Base-by-base conservation (phyloP, 2,888 invertebrate genomes). In the Cheiracanthium punctorium region DNA sequence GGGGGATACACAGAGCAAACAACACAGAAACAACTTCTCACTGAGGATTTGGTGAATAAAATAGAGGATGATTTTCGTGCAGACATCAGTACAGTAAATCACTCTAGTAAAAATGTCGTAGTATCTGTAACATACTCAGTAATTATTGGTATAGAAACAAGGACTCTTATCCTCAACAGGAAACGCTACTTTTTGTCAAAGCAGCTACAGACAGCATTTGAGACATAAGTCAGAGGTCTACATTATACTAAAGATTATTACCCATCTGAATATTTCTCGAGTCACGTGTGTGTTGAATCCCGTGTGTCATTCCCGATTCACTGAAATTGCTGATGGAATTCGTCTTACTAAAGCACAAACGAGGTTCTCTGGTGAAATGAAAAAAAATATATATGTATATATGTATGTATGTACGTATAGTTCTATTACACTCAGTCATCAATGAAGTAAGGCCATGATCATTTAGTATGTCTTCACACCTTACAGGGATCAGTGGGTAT, bases 271-370 rank as follows among this genome's bases (percentile, higher is more conserved):
- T 17, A 71, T 37, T 71, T 71, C 71, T 71, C 33, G 4, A 17
- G 10, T 2, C 17, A 73, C 8, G n/a, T n/a, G n/a, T n/a, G n/a
- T n/a, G 43, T 28, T 43, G 48, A 73, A 24, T 4, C 43, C n/a
- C n/a, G n/a, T n/a, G n/a, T 1, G 4, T 43, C 48, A 8, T 73
- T 43, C 73, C 73, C 43, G 52, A 73, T 4, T 73, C 73, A 29
- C 29, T 73, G 73, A 73, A 73, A 73, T 0, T 73, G 48, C 29
- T 73, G 5, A n/a, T 73, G 24, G 73, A 73, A 73, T 24, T 48
- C 20, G 43, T n/a, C n/a, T n/a, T n/a, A n/a, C n/a, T n/a, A n/a
- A n/a, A n/a, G n/a, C n/a, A n/a, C n/a, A n/a, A n/a, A 73, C 5
- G 73, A 0, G 24, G 8, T 48, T 67, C 67, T 10, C 29, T 67